Base-by-base conservation (phyloP, 35 echinoderm and acorn worm genomes). In the Heliocidaris erythrogramma region DNA sequence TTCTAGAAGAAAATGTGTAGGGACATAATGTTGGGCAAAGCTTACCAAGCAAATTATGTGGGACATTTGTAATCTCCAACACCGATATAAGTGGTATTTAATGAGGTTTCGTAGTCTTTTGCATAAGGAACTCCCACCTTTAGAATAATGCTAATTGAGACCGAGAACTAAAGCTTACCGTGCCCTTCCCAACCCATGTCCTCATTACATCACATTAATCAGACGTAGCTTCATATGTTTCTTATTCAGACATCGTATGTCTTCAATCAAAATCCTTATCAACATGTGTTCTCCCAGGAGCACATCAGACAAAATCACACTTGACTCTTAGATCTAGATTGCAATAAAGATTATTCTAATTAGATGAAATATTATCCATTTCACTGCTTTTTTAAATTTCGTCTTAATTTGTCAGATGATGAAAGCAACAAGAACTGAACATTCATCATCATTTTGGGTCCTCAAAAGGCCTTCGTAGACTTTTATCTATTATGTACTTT, bases 261-360 rank as follows among this genome's bases (percentile, higher is more conserved):
- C 65, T 27, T 78, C 27, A 24, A 78, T 60, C 59, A 14, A 14
- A 60, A 60, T 18, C 59, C 59, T 60, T 60, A 60, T 78, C 65
- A 78, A 78, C 65, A n/a, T 78, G 65, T 18, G 27, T 27, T 14
- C 8, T 78, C 65, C 65, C 65, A 78, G 65, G 65, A 21, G 65
- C 27, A 78, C 18, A n/a, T 78, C 8, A 24, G 65, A 78, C 65
- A n/a, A n/a, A 78, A 78, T 78, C 65, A 78, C 14, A 78, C 65
- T 21, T 78, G 65, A 78, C 65, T 27, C 27, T 18, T 27, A 78
- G 65, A 78, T 78, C 65, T n/a, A 78, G 65, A 78, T 78, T 21
- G n/a, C 65, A 78, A 78, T 78, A 78, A 78, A 78, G 65, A 78
- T 78, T 27, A 78, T 78, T 78, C 65, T 78, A 78, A 78, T 78